Evolutionary conservation across 2,797 vertebrate genomes (phyloP), one percentile per base, ranked within the genome.

Genomic region (Pitangus sulphuratus): DNA sequence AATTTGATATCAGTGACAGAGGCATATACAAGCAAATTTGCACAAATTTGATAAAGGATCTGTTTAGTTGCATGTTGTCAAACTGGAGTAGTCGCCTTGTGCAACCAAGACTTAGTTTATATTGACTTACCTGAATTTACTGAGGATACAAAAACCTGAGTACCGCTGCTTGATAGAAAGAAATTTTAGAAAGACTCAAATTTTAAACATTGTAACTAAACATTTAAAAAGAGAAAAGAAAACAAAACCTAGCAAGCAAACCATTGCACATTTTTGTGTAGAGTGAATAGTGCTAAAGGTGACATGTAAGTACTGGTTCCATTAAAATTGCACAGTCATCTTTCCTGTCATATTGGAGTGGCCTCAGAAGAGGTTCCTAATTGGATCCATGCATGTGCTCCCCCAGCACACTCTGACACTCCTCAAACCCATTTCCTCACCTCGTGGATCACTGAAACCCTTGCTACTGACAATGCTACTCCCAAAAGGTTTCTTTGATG

Each of bases 401-500:
- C 83, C 87, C n/a, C 61, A 72, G 35, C 48, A 58, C 93, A 72
- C 72, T 90, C 76, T 86, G 87, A 93, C 85, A 82, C 89, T 93
- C 70, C 68, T 93, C 89, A 94, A 90, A 94, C 56, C 62, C 74
- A 68, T 87, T 90, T 68, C 17, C 56, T 93, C 0, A 1, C 89
- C 85, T 84, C 0, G 1, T 87, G 91, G 74, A 94, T 95, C 90
- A 91, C 76, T 93, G 84, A 93, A 96, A 54, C n/a, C 39, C 86
- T 93, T 77, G 80, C 91, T 95, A 95, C 91, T 87, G 87, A 91
- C 93, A 93, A 60, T 82, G 85, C 30, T 87, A 68, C 80, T 96
- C 95, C 91, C 91, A 91, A 77, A 93, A 96, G 89, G 51, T 74
- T 93, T 96, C 91, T 95, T 94, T 96, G 89, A 95, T 95, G 89